Base-by-base conservation (phyloP, 1,140 invertebrate genomes). In the Zelostemma sp. region DNA sequence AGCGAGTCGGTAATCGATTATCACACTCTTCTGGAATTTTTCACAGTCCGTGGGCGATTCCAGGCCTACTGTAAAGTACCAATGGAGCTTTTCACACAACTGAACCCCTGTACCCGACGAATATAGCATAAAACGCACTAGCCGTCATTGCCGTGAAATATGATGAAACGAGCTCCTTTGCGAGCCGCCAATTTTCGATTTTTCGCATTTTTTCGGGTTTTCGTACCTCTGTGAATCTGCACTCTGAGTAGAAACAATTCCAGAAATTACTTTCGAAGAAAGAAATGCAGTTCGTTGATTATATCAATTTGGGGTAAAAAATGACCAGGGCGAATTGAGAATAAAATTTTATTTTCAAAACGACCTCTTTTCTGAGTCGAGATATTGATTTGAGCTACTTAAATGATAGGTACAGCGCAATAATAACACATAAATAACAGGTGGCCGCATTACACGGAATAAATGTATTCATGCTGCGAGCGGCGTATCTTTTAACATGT, bases 1-100 rank as follows among this genome's bases (percentile, higher is more conserved):
- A 64, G 56, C 68, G 72, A 73, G 75, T 74, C 66, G 68, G 69
- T 80, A 80, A 81, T 82, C 79, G 78, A 82, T 80, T 78, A 80
- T 73, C 71, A 49, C 48, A 55, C 65, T 65, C 31, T 46, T 58
- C 71, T 76, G 66, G 46, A 64, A 74, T 79, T 81, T 78, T 81
- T 80, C 64, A 77, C 78, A 77, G 76, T 74, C 73, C 76, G 75
- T 18, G 64, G 67, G 60, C 62, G 50, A 68, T 70, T 63, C 68
- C 48, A 41, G 48, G 19, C 53, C 62, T 40, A 11, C 28, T 49
- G 57, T 40, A 60, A 61, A 72, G 28, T 28, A 17, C 31, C 12
- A 48, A 59, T 58, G 41, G 28, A 57, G 21, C 50, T 65, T 64
- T 49, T 60, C 65, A 54, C 43, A 47, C 21, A 59, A 46, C 47